These are phyloP conservation scores for Drosophila tsacasi DNA, from an alignment of 1,140 invertebrate genomes.

Conservation along the genomic window DNA sequence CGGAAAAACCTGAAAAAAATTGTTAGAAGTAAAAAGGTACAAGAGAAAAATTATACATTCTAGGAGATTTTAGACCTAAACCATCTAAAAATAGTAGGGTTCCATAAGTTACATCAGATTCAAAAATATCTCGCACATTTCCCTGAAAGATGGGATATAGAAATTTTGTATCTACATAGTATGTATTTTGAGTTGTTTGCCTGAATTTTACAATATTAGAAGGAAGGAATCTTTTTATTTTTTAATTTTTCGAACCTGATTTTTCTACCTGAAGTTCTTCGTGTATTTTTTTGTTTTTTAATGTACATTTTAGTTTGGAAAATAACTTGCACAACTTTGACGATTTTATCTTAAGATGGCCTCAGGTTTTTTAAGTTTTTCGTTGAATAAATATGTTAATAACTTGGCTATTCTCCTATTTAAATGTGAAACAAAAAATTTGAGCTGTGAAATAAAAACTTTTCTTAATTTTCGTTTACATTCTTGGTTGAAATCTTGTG, in stretches of 20 bases:
- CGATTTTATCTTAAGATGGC: no score
- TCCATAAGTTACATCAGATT: not conserved
- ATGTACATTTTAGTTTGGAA: no score
- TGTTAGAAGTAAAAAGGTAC: no score
- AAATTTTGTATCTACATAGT: not conserved
- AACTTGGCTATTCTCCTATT: no score
- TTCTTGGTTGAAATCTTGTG: no score
- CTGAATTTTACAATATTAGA: not conserved
- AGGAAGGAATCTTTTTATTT: not conserved
- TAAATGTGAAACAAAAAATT: no score
- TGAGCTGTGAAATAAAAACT: no score
- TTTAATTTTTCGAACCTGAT: not conserved
- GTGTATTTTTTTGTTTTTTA: not conserved
- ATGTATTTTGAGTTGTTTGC: not conserved
- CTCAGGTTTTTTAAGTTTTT: no score
- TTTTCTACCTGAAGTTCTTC: not conserved
- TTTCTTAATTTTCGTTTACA: no score
- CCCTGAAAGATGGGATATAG: not conserved
- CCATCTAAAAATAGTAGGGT: not conserved
- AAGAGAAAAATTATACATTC: no score
- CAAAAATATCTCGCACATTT: not conserved
- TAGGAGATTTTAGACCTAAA: not conserved
- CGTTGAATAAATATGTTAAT: no score
- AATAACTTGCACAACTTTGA: no score
- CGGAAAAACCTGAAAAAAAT: not conserved